phyloP scores from a whole-genome alignment of 2,113 vertebrate species.

The Nycticryphes semicollaris region DNA sequence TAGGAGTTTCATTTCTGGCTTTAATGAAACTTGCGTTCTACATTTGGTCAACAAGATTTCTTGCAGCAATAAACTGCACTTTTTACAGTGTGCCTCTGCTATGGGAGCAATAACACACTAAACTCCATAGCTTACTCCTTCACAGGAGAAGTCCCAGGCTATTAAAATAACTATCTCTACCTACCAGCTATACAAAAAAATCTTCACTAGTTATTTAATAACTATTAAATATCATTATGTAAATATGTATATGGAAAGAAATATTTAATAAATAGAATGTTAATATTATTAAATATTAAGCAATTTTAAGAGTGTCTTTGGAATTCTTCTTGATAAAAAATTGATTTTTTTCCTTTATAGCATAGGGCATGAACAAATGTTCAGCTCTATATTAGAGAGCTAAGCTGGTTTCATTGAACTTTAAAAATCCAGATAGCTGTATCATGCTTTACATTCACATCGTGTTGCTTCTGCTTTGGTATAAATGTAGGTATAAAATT shows the following conservation, averaged over 20 bases:
- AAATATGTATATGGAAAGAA: not conserved
- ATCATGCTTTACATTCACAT: not conserved
- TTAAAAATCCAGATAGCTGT: not conserved
- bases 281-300: not conserved
- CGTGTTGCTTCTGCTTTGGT: not conserved
- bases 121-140: not conserved
- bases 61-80: slow-evolving; percentile 41
- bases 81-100: not conserved
- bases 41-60: slow-evolving; percentile 51
- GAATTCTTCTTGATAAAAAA: not conserved
- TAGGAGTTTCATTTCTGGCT: slow-evolving; percentile 53
- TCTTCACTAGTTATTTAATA: not conserved
- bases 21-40: slow-evolving; percentile 52
- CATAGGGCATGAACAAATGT: not conserved
- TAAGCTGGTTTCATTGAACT: not conserved
- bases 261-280: not conserved
- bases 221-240: not conserved
- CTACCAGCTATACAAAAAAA: not conserved
- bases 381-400: not conserved
- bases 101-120: slow-evolving; percentile 1
- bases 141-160: not conserved
- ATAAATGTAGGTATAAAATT: not conserved
- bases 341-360: not conserved
- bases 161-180: not conserved
- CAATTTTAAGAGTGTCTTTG: not conserved